Conservation (phyloP, 2,113 vertebrate species). For the Aspidoscelis tigris region DNA sequence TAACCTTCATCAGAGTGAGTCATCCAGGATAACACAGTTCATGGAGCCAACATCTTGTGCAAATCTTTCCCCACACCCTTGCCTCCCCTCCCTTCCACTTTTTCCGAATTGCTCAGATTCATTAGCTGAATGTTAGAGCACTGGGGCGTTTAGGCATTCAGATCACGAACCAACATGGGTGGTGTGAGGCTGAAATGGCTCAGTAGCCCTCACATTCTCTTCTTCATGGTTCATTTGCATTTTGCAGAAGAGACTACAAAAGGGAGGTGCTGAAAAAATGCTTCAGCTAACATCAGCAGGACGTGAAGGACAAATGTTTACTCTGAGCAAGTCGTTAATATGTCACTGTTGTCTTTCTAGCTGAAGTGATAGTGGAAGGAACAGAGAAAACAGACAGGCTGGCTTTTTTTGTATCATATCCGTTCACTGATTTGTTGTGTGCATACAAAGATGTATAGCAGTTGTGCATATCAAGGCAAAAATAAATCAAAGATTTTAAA, state of each 20-base stretch:
- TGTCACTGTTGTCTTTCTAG: constrained; percentile 58
- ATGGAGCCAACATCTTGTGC: constrained; percentile 62
- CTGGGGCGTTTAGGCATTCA: constrained; percentile 68
- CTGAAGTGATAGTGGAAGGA: constrained; percentile 42
- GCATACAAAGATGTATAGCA: neutral
- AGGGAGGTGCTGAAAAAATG: constrained; percentile 61
- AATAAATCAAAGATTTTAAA: neutral
- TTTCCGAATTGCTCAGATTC: constrained; percentile 54
- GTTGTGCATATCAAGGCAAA: neutral
- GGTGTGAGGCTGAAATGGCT: constrained; percentile 68
- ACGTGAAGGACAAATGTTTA: constrained; percentile 71
- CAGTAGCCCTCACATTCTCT: constrained; percentile 71
- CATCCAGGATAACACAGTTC: constrained; percentile 61
- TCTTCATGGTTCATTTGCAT: constrained; percentile 73
- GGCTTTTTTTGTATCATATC: neutral
- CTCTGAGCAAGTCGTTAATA: constrained; percentile 48
- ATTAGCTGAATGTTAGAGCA: constrained; percentile 73
- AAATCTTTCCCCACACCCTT: constrained; percentile 23
- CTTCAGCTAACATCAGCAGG: constrained; percentile 68
- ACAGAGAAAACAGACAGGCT: neutral
- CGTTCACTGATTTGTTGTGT: neutral
- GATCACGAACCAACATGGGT: constrained; percentile 65
- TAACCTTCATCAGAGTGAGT: constrained; percentile 71
- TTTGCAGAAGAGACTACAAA: constrained; percentile 68
- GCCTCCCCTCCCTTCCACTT: constrained; percentile 19